phyloP scores from a whole-genome alignment of 2,888 invertebrate species.

The Apoderus coryli region DNA sequence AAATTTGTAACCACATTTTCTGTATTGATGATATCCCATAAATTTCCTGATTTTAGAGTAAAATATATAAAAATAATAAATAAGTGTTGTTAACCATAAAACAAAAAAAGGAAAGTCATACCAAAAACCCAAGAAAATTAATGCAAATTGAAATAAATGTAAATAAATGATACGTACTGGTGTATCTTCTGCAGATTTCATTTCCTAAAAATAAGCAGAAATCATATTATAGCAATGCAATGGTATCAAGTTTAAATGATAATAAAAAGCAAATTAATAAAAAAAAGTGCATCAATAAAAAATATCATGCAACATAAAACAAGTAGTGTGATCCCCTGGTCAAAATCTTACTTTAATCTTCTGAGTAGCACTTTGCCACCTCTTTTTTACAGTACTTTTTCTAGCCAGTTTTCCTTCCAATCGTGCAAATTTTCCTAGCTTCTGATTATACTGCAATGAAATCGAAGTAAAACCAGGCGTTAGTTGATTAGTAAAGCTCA shows the following conservation, averaged over 20 bases:
- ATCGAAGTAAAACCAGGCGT: no score
- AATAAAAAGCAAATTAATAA: conserved; percentile 43
- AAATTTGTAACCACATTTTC: no score
- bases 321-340: neutral
- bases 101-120: conserved; percentile 13
- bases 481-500: no score
- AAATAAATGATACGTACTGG: conserved; percentile 51
- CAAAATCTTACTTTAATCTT: conserved; percentile 64
- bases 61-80: neutral
- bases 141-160: conserved; percentile 18
- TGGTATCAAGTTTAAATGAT: conserved; percentile 33
- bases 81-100: conserved; percentile 9
- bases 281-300: conserved; percentile 36
- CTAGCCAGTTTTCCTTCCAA: no score
- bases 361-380: conserved; percentile 56
- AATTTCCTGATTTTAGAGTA: no score
- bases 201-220: conserved; percentile 22
- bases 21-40: no score
- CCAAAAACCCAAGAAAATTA: conserved; percentile 21
- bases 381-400: conserved; percentile 34
- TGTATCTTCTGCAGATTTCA: conserved; percentile 44
- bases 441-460: conserved; percentile 42
- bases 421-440: conserved; percentile 50
- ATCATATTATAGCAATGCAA: conserved; percentile 25
- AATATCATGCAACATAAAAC: conserved; percentile 5